Evolutionary conservation across 2,797 vertebrate species (phyloP).

Genomic region (Chromobotia macracanthus): DNA sequence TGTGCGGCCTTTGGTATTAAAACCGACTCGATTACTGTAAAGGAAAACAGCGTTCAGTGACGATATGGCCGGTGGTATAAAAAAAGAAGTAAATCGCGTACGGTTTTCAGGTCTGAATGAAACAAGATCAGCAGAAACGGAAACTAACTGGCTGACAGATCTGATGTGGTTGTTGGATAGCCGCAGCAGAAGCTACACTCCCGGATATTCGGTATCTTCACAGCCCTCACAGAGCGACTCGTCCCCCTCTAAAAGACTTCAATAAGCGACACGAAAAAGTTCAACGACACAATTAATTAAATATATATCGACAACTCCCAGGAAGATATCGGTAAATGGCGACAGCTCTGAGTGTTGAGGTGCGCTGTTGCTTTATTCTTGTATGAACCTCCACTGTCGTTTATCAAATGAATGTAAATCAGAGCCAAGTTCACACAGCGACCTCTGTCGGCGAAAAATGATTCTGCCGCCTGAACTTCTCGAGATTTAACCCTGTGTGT

Average conservation of each 20-base stretch:
- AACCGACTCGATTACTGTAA: neutral
- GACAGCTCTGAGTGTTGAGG: conserved; percentile 16
- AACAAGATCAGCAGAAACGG: neutral
- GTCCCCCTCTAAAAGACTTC: neutral
- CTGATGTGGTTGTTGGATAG: neutral
- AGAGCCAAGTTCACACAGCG: conserved; percentile 23
- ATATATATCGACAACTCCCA: neutral
- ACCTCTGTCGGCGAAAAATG: conserved; percentile 1
- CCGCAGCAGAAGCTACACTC: conserved; percentile 34
- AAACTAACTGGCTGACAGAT: neutral
- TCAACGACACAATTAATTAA: neutral
- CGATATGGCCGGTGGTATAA: neutral
- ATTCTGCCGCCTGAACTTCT: neutral
- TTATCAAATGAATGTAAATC: conserved; percentile 1
- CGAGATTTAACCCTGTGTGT: conserved; percentile 9
- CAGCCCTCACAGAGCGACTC: neutral
- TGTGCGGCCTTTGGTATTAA: conserved; percentile 15
- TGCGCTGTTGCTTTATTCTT: conserved; percentile 34
- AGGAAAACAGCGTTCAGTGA: neutral
- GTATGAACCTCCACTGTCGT: conserved; percentile 10
- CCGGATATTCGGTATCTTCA: conserved; percentile 17
- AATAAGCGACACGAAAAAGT: neutral
- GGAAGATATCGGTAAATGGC: conserved; percentile 39
- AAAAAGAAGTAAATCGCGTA: neutral
- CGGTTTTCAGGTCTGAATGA: neutral